Percentiles rank a stretch among this genome's conserved stretches.
Evolutionary conservation across 2,113 vertebrate species (phyloP).

Genomic region (Semnornis frantzii): DNA sequence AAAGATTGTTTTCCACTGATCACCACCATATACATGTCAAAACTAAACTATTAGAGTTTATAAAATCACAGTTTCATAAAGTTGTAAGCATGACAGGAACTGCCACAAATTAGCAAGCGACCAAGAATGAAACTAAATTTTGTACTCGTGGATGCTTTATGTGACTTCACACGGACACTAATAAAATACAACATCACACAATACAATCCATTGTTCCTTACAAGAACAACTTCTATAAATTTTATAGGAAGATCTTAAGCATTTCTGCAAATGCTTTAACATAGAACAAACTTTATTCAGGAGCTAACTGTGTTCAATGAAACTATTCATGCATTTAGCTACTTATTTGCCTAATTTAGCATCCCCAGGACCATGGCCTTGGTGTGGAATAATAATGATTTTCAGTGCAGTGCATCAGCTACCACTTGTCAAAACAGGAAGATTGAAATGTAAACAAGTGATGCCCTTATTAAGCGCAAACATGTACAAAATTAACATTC

Average conservation of each 20-base stretch:
- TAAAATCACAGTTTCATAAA: neutral
- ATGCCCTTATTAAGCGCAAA: neutral
- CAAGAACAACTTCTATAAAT: neutral
- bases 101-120: neutral
- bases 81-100: neutral
- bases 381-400: neutral
- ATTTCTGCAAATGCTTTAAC: neutral
- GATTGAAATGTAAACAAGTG: neutral
- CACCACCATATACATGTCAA: neutral
- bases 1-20: neutral
- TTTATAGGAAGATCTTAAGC: neutral
- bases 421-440: neutral
- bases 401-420: neutral
- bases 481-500: neutral
- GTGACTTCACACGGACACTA: neutral
- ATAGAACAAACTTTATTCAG: neutral
- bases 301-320: neutral
- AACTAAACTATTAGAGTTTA: neutral
- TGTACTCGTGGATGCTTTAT: neutral
- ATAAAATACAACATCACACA: neutral
- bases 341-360: neutral
- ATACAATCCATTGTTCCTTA: neutral
- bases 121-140: neutral
- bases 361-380: neutral
- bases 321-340: neutral